Conservation (phyloP, 2,888 invertebrate genomes). For the Serrognathus titanus region DNA sequence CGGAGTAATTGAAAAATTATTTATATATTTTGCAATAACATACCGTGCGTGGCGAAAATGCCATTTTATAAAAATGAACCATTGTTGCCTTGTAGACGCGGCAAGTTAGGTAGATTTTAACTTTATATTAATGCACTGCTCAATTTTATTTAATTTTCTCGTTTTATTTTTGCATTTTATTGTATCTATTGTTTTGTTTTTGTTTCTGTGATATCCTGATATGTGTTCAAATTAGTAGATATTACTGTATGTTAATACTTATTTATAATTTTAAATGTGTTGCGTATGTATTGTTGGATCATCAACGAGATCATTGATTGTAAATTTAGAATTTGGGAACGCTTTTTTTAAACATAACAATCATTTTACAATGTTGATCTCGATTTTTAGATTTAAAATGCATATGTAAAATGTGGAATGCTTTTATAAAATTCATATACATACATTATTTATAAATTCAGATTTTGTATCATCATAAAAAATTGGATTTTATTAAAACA, state of each 20-base stretch:
- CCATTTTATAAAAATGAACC: constrained; percentile 11
- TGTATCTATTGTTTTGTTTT: constrained; percentile 1
- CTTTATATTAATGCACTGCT: constrained; percentile 10
- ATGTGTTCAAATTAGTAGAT: constrained; percentile 11
- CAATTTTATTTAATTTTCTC: neutral
- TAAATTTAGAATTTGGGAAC: too few relatives aligned
- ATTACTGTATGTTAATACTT: neutral
- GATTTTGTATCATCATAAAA: too few relatives aligned
- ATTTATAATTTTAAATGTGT: neutral
- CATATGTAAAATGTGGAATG: too few relatives aligned
- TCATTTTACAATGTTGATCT: neutral
- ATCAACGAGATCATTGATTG: too few relatives aligned
- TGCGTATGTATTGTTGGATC: neutral
- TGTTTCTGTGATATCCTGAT: constrained; percentile 15
- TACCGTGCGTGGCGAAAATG: neutral
- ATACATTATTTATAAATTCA: too few relatives aligned
- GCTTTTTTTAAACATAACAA: neutral
- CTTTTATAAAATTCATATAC: too few relatives aligned
- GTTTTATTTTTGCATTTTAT: neutral
- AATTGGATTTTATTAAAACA: too few relatives aligned
- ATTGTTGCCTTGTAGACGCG: constrained; percentile 20
- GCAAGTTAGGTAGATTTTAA: constrained; percentile 13
- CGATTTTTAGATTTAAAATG: neutral
- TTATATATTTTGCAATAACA: too few relatives aligned
- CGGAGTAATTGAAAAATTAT: too few relatives aligned